Percentiles rank a stretch among this genome's conserved stretches.
These are phyloP conservation scores for Solenopsis fugax DNA, from an alignment of 1,140 invertebrate genomes.

Conservation along the genomic window DNA sequence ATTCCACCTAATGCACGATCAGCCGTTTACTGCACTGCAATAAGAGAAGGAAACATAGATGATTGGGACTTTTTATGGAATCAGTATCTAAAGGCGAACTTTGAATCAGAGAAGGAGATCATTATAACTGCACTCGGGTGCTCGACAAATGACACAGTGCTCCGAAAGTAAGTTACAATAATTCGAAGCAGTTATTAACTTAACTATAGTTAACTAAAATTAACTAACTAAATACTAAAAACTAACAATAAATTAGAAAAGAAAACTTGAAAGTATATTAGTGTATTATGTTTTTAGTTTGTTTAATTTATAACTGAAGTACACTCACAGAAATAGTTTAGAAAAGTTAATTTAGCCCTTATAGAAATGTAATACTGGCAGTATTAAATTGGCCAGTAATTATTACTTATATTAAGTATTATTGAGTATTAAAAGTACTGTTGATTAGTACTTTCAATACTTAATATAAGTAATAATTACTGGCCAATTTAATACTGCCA, in stretches of 20 bases:
- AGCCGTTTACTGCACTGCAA: slow-evolving; percentile 87
- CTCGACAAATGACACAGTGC: slow-evolving; percentile 83
- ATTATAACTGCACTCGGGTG: slow-evolving; percentile 88
- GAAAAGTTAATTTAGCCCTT: background rate
- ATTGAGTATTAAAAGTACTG: too few species aligned
- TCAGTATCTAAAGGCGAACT: slow-evolving; percentile 86
- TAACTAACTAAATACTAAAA: too few species aligned
- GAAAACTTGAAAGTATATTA: background rate
- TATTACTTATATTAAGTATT: too few species aligned
- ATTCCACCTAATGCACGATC: slow-evolving; percentile 85
- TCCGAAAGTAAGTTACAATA: slow-evolving; percentile 84
- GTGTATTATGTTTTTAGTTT: background rate
- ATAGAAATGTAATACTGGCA: too few species aligned
- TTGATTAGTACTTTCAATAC: too few species aligned
- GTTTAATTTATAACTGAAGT: background rate
- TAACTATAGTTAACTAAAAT: too few species aligned
- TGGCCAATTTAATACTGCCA: too few species aligned
- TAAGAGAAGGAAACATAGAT: slow-evolving; percentile 85
- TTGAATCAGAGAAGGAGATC: slow-evolving; percentile 88
- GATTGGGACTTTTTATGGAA: slow-evolving; percentile 88
- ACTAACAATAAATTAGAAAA: too few species aligned
- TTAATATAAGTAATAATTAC: too few species aligned
- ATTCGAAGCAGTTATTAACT: background rate
- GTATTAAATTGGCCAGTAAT: too few species aligned
- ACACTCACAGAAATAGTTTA: background rate